Conservation (phyloP, 2,888 invertebrate genomes). For the Cheilosia grossa region DNA sequence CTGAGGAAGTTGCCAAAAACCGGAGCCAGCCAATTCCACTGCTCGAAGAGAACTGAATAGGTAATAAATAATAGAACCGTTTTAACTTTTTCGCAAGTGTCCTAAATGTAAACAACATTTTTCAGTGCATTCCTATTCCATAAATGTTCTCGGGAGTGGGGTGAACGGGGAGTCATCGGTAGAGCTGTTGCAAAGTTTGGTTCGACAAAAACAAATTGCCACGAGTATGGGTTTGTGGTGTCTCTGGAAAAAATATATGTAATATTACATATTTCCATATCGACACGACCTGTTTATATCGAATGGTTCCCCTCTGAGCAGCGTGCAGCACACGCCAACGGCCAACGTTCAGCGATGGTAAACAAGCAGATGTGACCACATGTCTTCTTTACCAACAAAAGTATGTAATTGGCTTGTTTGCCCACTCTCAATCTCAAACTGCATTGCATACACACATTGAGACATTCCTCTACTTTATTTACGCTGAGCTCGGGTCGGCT, state of each 20-base stretch:
- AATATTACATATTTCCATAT: too few species aligned
- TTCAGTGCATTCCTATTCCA: constrained; percentile 29
- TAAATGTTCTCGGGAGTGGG: constrained; percentile 12
- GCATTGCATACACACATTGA: not conserved
- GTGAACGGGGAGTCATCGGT: not conserved
- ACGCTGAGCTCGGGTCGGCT: too few species aligned
- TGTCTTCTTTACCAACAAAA: not conserved
- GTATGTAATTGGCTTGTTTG: not conserved
- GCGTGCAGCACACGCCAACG: not conserved
- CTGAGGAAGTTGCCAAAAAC: constrained; percentile 1
- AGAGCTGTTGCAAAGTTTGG: not conserved
- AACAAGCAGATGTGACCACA: constrained; percentile 3
- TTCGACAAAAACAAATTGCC: not conserved
- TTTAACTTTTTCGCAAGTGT: constrained; percentile 7
- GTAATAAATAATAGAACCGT: constrained; percentile 25
- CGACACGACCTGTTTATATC: not conserved
- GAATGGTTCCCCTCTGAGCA: not conserved
- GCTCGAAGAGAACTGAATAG: constrained; percentile 32
- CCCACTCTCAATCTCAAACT: not conserved
- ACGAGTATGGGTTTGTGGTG: too few species aligned
- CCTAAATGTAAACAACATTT: constrained; percentile 27
- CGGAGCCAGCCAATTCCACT: constrained; percentile 6
- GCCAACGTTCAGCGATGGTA: not conserved
- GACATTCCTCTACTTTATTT: too few species aligned
- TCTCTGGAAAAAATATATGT: too few species aligned